Evolutionary conservation across 2,888 invertebrate species (phyloP).

Genomic region (Ophion ventricosus): DNA sequence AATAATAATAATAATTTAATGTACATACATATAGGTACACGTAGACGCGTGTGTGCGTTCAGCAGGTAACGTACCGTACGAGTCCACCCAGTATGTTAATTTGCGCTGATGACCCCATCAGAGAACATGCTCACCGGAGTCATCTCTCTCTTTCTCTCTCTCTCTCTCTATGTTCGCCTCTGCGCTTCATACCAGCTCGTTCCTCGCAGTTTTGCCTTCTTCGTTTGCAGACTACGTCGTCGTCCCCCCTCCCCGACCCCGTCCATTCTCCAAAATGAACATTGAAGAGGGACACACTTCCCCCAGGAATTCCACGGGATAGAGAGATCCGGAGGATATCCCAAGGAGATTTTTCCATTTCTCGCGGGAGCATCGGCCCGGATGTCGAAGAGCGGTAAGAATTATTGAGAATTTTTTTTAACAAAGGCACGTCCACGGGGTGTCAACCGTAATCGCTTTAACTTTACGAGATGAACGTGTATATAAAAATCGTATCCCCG

Average conservation of each 20-base stretch:
- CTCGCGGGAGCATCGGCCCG: background rate
- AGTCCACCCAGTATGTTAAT: slow-evolving; percentile 81
- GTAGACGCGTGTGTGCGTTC: slow-evolving; percentile 28
- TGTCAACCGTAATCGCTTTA: slow-evolving; percentile 51
- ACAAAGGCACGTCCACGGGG: slow-evolving; percentile 50
- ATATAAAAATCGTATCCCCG: background rate
- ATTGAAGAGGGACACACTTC: background rate
- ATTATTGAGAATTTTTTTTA: slow-evolving; percentile 15
- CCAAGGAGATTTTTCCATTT: background rate
- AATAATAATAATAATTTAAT: too few species aligned
- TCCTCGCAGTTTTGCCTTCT: slow-evolving; percentile 43
- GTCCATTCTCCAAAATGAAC: background rate
- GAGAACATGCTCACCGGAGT: slow-evolving; percentile 76
- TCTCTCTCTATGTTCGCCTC: slow-evolving; percentile 27
- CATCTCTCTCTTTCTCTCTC: slow-evolving; percentile 40
- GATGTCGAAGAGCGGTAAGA: background rate
- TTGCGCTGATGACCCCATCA: slow-evolving; percentile 83
- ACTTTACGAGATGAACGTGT: slow-evolving; percentile 2
- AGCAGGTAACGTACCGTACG: slow-evolving; percentile 51
- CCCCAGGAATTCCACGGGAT: background rate
- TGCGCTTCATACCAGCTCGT: slow-evolving; percentile 33
- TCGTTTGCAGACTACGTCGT: slow-evolving; percentile 23
- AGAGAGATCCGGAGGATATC: background rate
- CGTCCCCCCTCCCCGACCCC: background rate
- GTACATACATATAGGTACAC: background rate